Base-by-base conservation (phyloP, 1,140 invertebrate genomes). In the Laodelphax striatellus region DNA sequence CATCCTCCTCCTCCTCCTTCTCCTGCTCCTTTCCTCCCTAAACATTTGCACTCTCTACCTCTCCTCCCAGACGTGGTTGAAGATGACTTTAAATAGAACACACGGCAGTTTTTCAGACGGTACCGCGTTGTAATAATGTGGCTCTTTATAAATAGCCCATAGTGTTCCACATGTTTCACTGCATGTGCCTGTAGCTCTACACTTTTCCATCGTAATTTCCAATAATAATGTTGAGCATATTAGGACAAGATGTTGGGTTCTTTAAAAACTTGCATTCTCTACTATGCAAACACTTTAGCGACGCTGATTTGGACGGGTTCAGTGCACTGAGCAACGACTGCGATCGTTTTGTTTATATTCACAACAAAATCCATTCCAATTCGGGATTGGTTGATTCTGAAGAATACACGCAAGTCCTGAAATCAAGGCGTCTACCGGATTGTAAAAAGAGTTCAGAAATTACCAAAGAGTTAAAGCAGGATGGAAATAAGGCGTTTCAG, bases 401-500 rank as follows among this genome's bases (percentile, higher is more conserved):
- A 3, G 22, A 16, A 38, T 24, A 31, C 17, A 42, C n/a, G 34
- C 3, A 38, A 13, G 10, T 38, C 11, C 34, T 38, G 5, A 38
- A 38, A 9, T 38, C 34, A 38, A 38, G 34, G 11, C 34, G 10
- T 38, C 9, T 38, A 38, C 8, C 34, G 3, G 34, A 38, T 38
- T 38, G 34, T 28, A 17, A 24, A 5, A 60, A 60, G 54, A 52
- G 34, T 53, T 10, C 16, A 17, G 58, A 60, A 10, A 54, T 38
- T 17, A 82, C 89, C 1, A 72, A 79, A 17, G 71, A 77, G 56
- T 71, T 84, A 5, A 90, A 94, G 72, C 79, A 84, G 53, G 75
- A 80, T 60, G 93, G 90, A 16, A 94, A 94, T 69, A 76, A 78
- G 52, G 82, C 79, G 22, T 94, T 93, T 65, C 83, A 86, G 65